Evolutionary conservation across 1,140 invertebrate genomes (phyloP), one percentile per base, ranked within the genome.

Genomic region (Sarcophaga bullata): DNA sequence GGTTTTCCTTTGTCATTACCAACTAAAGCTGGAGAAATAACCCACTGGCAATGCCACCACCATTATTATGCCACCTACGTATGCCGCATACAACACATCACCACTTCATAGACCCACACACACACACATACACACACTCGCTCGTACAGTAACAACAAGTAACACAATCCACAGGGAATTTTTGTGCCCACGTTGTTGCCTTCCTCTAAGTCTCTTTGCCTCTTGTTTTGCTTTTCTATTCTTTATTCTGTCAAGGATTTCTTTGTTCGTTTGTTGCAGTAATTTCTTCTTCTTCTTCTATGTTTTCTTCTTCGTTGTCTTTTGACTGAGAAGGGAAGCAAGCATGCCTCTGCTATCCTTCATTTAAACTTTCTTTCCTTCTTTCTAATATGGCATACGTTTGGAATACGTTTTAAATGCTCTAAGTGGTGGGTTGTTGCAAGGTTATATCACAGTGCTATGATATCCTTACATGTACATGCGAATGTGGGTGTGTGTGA

Each of bases 221-320:
- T 68, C 62, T 68, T n/a, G n/a, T n/a, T n/a, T n/a, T n/a, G n/a
- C n/a, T n/a, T 19, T 68, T 68, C n/a, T 68, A 68, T 17, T 68
- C 52, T 58, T 37, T 7, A n/a, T 58, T 58, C 54, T 13, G 5
- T 68, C 62, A 68, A 68, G 62, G 62, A 25, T 68, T 68, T 10
- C 17, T 58, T 62, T 62, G 11, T 62, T 68, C 19, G 62, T 68
- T 68, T 19, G 62, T 3, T 37, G 25, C 25, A 37, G 25, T 37
- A 37, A 37, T 37, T 37, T 37, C 25, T 37, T 37, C 25, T 37
- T 17, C 19, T 58, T 58, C n/a, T 19, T 68, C 17, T 25, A 68
- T 68, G 19, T 68, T 68, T 68, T 68, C n/a, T 68, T 19, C 62
- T 68, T 68, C 19, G 19, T 19, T n/a, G n/a, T n/a, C n/a, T n/a